phyloP scores from a whole-genome alignment of 2,888 invertebrate genomes.

The Sinotaia quadrata region DNA sequence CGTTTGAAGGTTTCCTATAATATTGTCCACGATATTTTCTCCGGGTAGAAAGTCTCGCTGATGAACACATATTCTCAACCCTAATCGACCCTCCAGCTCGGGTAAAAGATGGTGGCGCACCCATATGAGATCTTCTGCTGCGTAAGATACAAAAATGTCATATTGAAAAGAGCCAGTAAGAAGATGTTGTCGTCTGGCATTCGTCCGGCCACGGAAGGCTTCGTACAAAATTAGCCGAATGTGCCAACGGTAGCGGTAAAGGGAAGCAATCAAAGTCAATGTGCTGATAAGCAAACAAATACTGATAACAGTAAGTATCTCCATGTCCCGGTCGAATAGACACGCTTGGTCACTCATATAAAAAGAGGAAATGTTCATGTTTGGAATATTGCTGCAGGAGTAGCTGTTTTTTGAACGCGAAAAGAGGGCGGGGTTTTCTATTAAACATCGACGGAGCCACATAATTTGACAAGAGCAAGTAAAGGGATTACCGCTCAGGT shows the following conservation, averaged over 20 bases:
- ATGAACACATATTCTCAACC: constrained; percentile 76
- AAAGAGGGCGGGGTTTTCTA: background rate
- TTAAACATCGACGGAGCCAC: background rate
- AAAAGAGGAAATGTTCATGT: background rate
- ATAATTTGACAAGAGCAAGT: background rate
- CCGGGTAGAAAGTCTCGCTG: constrained; percentile 84
- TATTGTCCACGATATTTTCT: constrained; percentile 80
- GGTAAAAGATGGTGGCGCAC: no score
- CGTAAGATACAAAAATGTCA: no score
- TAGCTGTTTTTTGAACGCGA: background rate
- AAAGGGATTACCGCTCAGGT: background rate
- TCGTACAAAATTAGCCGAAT: no score
- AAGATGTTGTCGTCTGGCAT: no score
- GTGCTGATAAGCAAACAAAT: no score
- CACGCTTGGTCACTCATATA: background rate
- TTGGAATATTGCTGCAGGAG: background rate
- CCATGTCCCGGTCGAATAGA: background rate
- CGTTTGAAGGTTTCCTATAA: constrained; percentile 80
- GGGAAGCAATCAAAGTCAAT: no score
- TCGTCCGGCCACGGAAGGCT: no score
- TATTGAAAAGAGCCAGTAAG: no score
- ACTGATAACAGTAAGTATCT: background rate
- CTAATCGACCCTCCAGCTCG: no score
- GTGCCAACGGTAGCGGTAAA: no score
- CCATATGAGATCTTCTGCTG: no score